Base-by-base conservation (phyloP, 2,797 vertebrate genomes). In the Setipinna tenuifilis region DNA sequence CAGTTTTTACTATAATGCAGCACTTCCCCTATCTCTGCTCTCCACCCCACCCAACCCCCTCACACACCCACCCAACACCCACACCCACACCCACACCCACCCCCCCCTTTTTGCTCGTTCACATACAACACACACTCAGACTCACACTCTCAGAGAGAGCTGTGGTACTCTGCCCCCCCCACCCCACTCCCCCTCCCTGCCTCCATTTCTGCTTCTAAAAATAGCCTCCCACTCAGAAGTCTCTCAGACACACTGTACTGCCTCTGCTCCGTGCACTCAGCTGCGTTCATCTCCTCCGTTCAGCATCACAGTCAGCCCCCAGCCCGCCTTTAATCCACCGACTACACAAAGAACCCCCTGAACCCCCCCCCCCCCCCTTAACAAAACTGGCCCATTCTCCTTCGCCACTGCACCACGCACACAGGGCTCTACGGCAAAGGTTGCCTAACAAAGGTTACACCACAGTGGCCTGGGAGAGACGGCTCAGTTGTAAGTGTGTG, bases 181-280 rank as follows among this genome's bases (percentile, higher is more conserved):
- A 86, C 35, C 35, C 2, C 35, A 84, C 91, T 92, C 91, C 90
- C 84, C 90, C 88, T 87, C 83, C 87, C 87, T 82, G 86, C 88
- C 91, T 86, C 90, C 90, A 87, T 91, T 91, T 87, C 85, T 90
- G 59, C 85, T 80, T 85, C 91, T 94, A 93, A 92, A 95, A 94
- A 94, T 95, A 94, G 88, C 85, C 54, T 86, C 83, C 90, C 85
- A 88, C 90, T 93, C 90, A 93, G 90, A 92, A 92, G 90, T 75
- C 68, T 75, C 68, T 31, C 65, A 71, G 65, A 71, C 68, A 75
- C 68, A 75, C 28, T 75, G 68, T 28, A 75, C 68, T 41, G 50
- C 50, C 9, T 14, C 28, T 35, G 28, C 31, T 75, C 14, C 25
- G 31, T 75, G 28, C 28, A 17, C 31, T 75, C 68, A 17, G 31